phyloP scores from a whole-genome alignment of 2,797 vertebrate species.

The Cetoscarus ocellatus region DNA sequence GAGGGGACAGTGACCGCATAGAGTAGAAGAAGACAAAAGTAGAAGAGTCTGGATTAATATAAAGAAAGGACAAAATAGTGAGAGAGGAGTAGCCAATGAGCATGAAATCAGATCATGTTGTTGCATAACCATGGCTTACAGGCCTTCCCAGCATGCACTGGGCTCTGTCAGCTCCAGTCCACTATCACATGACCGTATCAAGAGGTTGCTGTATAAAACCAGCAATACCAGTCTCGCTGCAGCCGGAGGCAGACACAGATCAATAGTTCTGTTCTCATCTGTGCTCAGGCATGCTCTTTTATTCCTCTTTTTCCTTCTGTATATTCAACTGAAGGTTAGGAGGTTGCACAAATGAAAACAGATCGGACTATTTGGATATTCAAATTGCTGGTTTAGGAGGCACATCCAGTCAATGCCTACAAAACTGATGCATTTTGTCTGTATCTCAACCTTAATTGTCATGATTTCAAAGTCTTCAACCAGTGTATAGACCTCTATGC shows the following conservation, averaged over 20 bases:
- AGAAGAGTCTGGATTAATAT: not conserved
- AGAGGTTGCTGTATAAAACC: slow-evolving; percentile 53
- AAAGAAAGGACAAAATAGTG: not conserved
- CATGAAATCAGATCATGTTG: slow-evolving; percentile 71
- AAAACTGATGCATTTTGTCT: not conserved
- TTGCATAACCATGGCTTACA: slow-evolving; percentile 71
- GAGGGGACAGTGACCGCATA: not conserved
- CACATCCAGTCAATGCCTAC: not conserved
- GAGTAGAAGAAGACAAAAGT: slow-evolving; percentile 15
- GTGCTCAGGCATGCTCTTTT: not conserved
- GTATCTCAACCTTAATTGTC: not conserved
- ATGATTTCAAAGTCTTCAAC: not conserved
- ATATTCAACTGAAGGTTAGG: not conserved
- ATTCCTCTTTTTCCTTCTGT: not conserved
- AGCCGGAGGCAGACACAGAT: slow-evolving; percentile 41
- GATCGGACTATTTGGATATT: slow-evolving; percentile 7
- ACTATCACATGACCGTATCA: slow-evolving; percentile 65
- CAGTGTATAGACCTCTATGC: not conserved
- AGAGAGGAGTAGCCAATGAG: slow-evolving; percentile 45
- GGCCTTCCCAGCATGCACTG: slow-evolving; percentile 62
- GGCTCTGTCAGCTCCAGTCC: slow-evolving; percentile 42
- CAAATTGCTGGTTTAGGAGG: not conserved
- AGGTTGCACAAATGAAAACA: not conserved
- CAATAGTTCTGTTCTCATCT: slow-evolving; percentile 41
- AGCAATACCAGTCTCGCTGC: slow-evolving; percentile 49